Evolutionary conservation across 1,140 invertebrate genomes (phyloP).

Genomic region (Aleiodes sp.): DNA sequence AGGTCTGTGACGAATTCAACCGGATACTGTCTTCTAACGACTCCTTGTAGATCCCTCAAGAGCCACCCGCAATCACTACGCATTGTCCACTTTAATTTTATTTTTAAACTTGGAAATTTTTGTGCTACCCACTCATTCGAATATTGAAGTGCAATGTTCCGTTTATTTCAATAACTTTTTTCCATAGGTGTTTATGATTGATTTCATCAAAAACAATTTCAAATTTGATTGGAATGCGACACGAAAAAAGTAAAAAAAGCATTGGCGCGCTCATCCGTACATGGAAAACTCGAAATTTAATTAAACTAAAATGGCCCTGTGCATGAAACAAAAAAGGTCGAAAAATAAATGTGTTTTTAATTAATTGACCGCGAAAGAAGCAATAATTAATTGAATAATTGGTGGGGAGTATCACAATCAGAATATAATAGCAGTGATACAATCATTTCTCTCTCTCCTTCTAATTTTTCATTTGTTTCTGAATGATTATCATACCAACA

Average conservation of each 20-base stretch:
- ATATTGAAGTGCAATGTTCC: no score
- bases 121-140: no score
- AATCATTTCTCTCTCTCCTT: background rate
- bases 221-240: no score
- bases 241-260: no score
- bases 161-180: no score
- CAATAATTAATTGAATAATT: conserved; percentile 7
- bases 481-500: background rate
- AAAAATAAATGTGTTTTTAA: conserved; percentile 2
- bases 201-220: no score
- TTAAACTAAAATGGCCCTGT: background rate
- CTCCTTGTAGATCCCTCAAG: conserved; percentile 17
- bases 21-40: conserved; percentile 51
- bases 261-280: no score
- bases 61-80: no score
- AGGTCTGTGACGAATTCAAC: conserved; percentile 62
- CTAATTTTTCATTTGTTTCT: conserved; percentile 5
- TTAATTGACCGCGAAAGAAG: background rate
- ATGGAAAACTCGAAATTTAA: no score
- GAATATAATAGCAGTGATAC: conserved; percentile 6
- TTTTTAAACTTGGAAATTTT: no score
- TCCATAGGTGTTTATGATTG: no score
- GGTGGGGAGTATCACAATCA: conserved; percentile 9
- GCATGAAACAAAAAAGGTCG: background rate
- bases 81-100: no score